phyloP scores from a whole-genome alignment of 2,113 vertebrate species.

The Stomatorhinus ivindoensis region DNA sequence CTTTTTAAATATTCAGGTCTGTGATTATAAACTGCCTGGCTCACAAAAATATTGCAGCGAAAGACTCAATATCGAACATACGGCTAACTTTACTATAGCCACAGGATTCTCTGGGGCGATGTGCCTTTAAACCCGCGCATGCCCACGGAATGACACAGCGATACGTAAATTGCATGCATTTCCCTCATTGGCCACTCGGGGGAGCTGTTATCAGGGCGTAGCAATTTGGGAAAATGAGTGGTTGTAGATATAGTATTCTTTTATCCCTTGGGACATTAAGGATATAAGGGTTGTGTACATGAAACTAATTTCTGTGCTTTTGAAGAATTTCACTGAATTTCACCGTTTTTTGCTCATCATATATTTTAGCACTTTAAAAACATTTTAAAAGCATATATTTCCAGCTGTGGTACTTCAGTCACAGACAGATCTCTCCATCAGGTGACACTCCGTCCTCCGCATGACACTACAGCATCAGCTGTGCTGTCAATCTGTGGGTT shows the following conservation, averaged over 20 bases:
- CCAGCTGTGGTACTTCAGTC: not conserved
- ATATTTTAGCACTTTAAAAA: not conserved
- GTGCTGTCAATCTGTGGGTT: not conserved
- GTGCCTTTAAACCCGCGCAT: not conserved
- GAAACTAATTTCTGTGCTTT: not conserved
- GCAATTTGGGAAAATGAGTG: not conserved
- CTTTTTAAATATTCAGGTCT: too few species aligned
- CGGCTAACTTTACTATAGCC: not conserved
- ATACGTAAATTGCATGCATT: not conserved
- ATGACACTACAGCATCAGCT: not conserved
- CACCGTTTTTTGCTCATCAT: not conserved
- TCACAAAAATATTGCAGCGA: too few species aligned
- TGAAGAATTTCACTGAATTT: not conserved
- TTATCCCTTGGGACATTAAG: not conserved
- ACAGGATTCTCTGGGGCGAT: too few species aligned
- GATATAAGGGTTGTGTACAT: not conserved
- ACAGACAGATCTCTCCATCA: not conserved
- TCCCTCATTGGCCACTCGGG: not conserved
- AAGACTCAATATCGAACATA: too few species aligned
- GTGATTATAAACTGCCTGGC: too few species aligned
- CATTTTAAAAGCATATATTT: not conserved
- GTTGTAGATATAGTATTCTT: not conserved
- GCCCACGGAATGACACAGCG: not conserved
- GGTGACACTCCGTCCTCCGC: not conserved
- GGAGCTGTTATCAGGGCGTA: not conserved